Conservation (phyloP, 2,888 invertebrate genomes). For the Dendrolimus pini region DNA sequence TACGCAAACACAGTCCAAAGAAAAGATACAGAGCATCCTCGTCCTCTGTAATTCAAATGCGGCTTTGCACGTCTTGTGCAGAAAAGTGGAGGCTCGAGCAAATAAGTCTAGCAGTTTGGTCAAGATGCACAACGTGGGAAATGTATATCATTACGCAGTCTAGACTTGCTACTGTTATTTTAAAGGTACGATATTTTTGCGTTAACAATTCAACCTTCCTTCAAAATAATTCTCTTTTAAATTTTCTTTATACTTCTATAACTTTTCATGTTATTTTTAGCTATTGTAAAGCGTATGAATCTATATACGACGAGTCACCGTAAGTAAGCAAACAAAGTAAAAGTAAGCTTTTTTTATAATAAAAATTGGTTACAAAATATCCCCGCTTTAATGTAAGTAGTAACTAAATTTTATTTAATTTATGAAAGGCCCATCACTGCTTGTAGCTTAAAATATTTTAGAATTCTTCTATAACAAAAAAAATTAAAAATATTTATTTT, state of each 20-base stretch:
- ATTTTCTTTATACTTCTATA: neutral
- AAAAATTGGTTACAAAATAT: no score
- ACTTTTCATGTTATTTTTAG: no score
- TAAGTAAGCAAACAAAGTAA: no score
- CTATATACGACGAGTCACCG: no score
- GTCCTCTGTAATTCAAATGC: neutral
- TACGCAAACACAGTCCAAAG: neutral
- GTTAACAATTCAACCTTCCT: neutral
- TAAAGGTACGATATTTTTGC: neutral
- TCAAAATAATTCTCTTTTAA: neutral
- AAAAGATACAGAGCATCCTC: neutral
- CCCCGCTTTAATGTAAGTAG: no score
- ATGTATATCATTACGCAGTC: neutral
- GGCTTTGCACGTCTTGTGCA: neutral
- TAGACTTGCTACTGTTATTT: neutral
- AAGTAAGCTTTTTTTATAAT: no score
- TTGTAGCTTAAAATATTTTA: no score
- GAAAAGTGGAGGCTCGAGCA: neutral
- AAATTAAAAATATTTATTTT: no score
- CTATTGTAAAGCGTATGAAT: no score
- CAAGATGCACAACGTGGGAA: neutral
- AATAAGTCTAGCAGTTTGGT: neutral
- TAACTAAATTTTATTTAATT: no score
- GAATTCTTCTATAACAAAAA: no score
- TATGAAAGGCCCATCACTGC: no score